Conservation (phyloP, 2,797 vertebrate species). For the Pseudopleuronectes americanus region DNA sequence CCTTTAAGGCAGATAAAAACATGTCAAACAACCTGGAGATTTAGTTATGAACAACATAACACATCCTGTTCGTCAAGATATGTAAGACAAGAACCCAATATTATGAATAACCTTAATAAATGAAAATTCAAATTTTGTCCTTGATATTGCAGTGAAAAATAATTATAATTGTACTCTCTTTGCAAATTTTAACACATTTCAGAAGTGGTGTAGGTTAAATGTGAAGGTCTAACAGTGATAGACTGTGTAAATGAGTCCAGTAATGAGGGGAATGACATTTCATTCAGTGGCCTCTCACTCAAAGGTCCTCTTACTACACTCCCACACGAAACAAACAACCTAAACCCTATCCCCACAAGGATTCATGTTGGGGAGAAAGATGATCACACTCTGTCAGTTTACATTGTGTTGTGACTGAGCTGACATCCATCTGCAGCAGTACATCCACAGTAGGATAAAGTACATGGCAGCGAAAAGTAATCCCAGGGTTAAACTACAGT, state of each 20-base stretch:
- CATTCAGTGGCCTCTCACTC: slow-evolving; percentile 43
- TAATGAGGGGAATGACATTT: slow-evolving; percentile 64
- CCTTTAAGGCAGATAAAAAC: too few species aligned
- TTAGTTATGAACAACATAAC: too few species aligned
- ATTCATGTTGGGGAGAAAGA: slow-evolving; percentile 43
- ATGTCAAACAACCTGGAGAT: too few species aligned
- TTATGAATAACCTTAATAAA: too few species aligned
- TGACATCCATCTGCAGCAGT: slow-evolving; percentile 46
- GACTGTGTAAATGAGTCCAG: slow-evolving; percentile 46
- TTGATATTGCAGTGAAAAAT: neutral
- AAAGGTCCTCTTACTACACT: slow-evolving; percentile 59
- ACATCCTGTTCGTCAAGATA: too few species aligned
- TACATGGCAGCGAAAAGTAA: slow-evolving; percentile 57
- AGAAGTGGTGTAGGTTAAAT: slow-evolving; percentile 12
- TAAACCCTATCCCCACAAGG: slow-evolving; percentile 42
- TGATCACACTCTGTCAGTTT: slow-evolving; percentile 64
- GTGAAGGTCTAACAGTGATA: slow-evolving; percentile 20
- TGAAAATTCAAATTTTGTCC: neutral
- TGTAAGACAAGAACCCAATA: too few species aligned
- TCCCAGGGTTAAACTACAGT: slow-evolving; percentile 66
- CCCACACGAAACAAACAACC: slow-evolving; percentile 49
- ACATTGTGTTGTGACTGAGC: slow-evolving; percentile 53
- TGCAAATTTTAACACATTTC: slow-evolving; percentile 13
- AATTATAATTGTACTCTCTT: neutral
- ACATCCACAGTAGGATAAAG: slow-evolving; percentile 38